Conservation (phyloP, 92 coral and sea anemone species). For the Montipora capitata region DNA sequence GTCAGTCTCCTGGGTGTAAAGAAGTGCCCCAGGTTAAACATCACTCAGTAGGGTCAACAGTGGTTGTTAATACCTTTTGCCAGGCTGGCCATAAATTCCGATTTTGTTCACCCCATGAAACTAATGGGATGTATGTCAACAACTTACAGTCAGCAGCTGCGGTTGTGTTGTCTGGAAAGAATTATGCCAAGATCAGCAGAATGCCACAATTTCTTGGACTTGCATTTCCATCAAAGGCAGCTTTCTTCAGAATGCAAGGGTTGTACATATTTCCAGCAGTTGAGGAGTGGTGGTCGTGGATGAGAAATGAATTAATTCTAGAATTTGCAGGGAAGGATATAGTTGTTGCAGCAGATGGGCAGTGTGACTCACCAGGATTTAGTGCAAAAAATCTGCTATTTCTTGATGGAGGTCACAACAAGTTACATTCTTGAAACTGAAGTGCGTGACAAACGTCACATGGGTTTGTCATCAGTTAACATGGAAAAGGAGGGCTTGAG, state of each 20-base stretch:
- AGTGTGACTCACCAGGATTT: constrained; percentile 67
- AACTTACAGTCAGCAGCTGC: constrained; percentile 76
- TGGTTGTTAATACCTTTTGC: constrained; percentile 33
- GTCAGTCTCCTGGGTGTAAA: constrained; percentile 37
- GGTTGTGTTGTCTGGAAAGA: constrained; percentile 67
- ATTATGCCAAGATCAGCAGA: constrained; percentile 41
- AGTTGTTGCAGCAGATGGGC: constrained; percentile 54
- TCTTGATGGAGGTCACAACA: constrained; percentile 50
- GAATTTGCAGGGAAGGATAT: constrained; percentile 35
- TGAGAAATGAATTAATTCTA: constrained; percentile 23
- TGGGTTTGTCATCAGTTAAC: constrained; percentile 37
- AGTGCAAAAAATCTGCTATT: constrained; percentile 49
- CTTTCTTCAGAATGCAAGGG: constrained; percentile 56
- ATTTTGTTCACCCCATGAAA: constrained; percentile 68
- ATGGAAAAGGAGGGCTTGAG: constrained; percentile 56
- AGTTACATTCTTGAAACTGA: constrained; percentile 53
- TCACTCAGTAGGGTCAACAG: constrained; percentile 26
- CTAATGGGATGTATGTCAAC: constrained; percentile 64
- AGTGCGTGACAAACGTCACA: constrained; percentile 59
- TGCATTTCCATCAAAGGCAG: constrained; percentile 45
- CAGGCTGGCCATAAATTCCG: constrained; percentile 51
- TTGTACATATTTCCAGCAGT: constrained; percentile 41
- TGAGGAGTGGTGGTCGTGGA: constrained; percentile 57
- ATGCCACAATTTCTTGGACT: constrained; percentile 69
- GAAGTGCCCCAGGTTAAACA: constrained; percentile 8